These are phyloP conservation scores for Pristionchus entomophagus DNA, from an alignment of 2,888 invertebrate genomes.

Conservation along the genomic window DNA sequence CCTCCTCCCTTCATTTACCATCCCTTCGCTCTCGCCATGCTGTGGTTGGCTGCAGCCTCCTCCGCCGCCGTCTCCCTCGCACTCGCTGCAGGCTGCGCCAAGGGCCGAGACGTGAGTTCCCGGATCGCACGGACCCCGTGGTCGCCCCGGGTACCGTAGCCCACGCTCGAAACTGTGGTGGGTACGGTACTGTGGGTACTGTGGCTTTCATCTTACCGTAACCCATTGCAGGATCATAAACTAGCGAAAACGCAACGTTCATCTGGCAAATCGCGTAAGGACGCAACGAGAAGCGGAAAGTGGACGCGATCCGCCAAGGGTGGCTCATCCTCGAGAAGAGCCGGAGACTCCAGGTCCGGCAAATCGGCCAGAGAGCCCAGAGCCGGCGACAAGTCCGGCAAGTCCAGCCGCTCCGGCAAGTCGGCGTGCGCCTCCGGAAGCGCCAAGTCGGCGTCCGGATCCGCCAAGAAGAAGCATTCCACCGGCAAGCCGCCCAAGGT, in stretches of 20 bases:
- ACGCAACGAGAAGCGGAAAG: neutral
- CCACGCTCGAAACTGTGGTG: neutral
- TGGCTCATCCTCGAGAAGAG: neutral
- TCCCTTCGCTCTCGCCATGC: neutral
- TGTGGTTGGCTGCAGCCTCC: constrained; percentile 11
- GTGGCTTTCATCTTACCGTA: neutral
- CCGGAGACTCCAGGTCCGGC: constrained; percentile 4
- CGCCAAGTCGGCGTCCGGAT: neutral
- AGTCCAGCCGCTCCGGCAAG: neutral
- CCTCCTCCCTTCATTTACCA: constrained; percentile 33
- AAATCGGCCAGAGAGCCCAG: neutral
- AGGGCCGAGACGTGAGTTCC: constrained; percentile 27
- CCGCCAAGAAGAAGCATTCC: neutral
- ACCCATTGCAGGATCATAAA: neutral
- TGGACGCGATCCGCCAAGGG: neutral
- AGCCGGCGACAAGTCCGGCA: neutral
- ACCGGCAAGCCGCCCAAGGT: constrained; percentile 20
- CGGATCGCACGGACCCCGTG: neutral
- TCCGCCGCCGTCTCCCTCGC: neutral
- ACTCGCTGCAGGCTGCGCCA: constrained; percentile 2
- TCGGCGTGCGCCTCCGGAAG: neutral
- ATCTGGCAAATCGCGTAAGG: constrained; percentile 1
- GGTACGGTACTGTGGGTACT: neutral
- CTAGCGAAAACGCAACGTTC: constrained; percentile 8
- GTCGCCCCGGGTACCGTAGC: neutral